A percentile compares a stretch with the other conserved stretches of the same genome.
Conservation (phyloP, 2,888 invertebrate genomes). For the Auanema sp. region DNA sequence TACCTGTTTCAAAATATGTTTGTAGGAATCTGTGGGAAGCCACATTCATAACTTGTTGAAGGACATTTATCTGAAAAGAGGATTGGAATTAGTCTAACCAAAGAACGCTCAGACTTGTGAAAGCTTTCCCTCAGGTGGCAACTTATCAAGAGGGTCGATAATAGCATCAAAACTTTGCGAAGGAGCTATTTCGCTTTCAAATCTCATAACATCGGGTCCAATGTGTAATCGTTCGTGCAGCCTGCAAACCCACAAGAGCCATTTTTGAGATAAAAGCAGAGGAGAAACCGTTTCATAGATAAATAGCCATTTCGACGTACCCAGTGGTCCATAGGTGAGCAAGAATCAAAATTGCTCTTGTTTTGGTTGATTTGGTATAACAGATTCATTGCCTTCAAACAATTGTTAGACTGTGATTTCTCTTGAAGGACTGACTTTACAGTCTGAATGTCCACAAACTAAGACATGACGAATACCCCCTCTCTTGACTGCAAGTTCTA, state of each 20-base stretch:
- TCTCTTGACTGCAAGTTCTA: constrained; percentile 79
- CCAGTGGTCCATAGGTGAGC: constrained; percentile 86
- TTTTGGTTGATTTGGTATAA: constrained; percentile 79
- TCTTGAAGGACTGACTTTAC: constrained; percentile 72
- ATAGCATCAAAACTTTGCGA: constrained; percentile 78
- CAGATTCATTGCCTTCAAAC: constrained; percentile 81
- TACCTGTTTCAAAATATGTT: constrained; percentile 35
- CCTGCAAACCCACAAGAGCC: constrained; percentile 21
- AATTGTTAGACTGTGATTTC: not conserved
- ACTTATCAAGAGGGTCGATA: constrained; percentile 84
- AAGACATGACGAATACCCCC: constrained; percentile 80
- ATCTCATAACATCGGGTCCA: constrained; percentile 40
- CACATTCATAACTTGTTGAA: constrained; percentile 54
- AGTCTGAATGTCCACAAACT: constrained; percentile 94
- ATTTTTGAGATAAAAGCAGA: not conserved
- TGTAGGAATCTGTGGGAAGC: constrained; percentile 46
- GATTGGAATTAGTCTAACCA: not conserved
- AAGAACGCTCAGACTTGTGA: constrained; percentile 76
- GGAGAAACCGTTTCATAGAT: constrained; percentile 74
- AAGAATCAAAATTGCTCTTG: constrained; percentile 43
- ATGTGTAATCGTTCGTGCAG: constrained; percentile 48
- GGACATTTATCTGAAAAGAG: constrained; percentile 49
- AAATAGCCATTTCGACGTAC: constrained; percentile 82
- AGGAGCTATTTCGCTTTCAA: constrained; percentile 36
- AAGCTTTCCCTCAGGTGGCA: constrained; percentile 84